Evolutionary conservation across 2,113 vertebrate genomes (phyloP).

Genomic region (Chamaetylas fuelleborni): DNA sequence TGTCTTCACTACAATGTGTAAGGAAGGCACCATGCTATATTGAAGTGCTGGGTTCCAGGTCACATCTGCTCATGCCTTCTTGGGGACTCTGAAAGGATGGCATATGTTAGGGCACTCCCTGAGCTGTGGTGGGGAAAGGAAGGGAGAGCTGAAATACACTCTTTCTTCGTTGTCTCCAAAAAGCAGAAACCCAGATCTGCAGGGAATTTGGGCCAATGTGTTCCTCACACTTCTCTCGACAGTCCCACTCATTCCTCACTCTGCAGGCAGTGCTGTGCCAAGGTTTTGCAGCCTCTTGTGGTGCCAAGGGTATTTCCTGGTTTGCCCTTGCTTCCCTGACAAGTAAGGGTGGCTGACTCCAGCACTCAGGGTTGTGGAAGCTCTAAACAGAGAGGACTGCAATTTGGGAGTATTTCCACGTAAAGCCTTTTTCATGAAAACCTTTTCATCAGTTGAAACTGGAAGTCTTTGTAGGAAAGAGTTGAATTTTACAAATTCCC

Average conservation of each 20-base stretch:
- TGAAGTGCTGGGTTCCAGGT: background rate
- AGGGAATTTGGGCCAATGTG: slow-evolving; percentile 46
- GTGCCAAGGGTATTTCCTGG: background rate
- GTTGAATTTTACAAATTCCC: background rate
- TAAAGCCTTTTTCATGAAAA: background rate
- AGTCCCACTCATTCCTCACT: background rate
- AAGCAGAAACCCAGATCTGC: slow-evolving; percentile 13
- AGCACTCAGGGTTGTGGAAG: background rate
- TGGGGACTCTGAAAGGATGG: background rate
- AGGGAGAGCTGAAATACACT: background rate
- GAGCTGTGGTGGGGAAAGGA: background rate
- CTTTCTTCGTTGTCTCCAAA: background rate
- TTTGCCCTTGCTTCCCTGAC: background rate
- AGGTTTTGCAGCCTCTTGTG: accelerated
- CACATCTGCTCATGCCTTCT: background rate
- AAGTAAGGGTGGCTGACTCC: background rate
- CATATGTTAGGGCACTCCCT: background rate
- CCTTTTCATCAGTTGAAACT: background rate
- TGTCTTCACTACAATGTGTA: background rate
- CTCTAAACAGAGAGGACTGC: background rate
- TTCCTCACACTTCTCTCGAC: background rate
- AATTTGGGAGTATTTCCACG: background rate
- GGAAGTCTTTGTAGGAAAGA: background rate
- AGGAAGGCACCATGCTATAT: background rate
- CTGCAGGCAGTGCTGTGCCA: background rate